These are phyloP conservation scores for Xestia xanthographa DNA, from an alignment of 2,888 invertebrate species.

Conservation along the genomic window DNA sequence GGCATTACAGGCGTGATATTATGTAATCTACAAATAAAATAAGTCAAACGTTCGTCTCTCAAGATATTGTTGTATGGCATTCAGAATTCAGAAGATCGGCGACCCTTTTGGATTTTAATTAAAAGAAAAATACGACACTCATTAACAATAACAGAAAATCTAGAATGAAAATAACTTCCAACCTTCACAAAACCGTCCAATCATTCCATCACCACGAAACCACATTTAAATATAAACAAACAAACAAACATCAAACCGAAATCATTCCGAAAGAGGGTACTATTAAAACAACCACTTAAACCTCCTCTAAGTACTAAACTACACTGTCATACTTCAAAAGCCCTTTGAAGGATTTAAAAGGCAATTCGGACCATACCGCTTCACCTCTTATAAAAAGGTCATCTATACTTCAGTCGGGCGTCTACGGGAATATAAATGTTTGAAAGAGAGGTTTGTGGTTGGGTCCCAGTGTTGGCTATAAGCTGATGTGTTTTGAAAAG, in stretches of 20 bases:
- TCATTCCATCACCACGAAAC: slow-evolving; percentile 15
- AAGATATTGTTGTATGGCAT: not conserved
- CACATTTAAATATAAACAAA: slow-evolving; percentile 50
- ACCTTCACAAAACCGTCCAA: slow-evolving; percentile 1
- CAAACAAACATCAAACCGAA: slow-evolving; percentile 52
- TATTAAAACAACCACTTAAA: slow-evolving; percentile 55
- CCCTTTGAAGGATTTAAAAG: slow-evolving; percentile 76
- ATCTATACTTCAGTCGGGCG: slow-evolving; percentile 71
- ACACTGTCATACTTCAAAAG: slow-evolving; percentile 69
- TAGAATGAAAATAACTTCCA: not conserved
- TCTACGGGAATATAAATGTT: slow-evolving; percentile 78
- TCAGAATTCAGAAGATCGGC: too few species aligned
- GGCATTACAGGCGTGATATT: too few species aligned
- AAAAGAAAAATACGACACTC: not conserved
- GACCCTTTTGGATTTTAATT: not conserved
- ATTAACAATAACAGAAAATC: not conserved
- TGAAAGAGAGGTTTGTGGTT: slow-evolving; percentile 64
- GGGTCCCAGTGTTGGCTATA: slow-evolving; percentile 53
- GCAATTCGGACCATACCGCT: slow-evolving; percentile 70
- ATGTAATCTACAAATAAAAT: too few species aligned
- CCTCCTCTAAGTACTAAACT: slow-evolving; percentile 67
- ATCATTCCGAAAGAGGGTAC: slow-evolving; percentile 51
- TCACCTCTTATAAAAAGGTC: slow-evolving; percentile 79
- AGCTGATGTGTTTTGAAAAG: not conserved
- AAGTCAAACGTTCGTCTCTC: not conserved